Conservation (phyloP, 2,113 vertebrate genomes). For the Phocoena sinus region DNA sequence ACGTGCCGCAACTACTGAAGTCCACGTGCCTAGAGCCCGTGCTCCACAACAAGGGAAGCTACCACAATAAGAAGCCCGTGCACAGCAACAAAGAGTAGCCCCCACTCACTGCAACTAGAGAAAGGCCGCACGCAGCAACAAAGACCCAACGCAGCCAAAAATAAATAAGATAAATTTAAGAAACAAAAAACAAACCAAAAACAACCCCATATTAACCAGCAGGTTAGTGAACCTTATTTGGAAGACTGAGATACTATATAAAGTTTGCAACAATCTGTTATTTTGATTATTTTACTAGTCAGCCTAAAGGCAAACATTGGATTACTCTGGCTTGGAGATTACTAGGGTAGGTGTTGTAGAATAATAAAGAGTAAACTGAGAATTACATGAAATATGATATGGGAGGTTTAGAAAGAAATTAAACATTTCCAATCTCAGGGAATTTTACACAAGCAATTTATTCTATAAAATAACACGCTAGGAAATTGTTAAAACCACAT, state of each 20-base stretch:
- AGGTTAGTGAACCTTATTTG: neutral
- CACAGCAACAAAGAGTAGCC: no score
- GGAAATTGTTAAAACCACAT: neutral
- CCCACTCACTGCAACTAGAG: no score
- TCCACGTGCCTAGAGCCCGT: no score
- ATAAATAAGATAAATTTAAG: no score
- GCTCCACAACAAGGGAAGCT: no score
- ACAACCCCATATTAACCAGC: neutral
- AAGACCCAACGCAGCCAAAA: no score
- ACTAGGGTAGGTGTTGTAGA: neutral
- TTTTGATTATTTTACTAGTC: slow-evolving; percentile 24
- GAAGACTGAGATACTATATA: neutral
- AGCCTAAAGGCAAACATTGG: neutral
- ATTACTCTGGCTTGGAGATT: neutral
- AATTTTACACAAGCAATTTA: neutral
- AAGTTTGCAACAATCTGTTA: neutral
- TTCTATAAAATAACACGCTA: neutral
- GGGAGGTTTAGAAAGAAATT: neutral
- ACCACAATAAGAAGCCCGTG: no score
- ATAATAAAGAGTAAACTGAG: neutral
- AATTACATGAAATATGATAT: neutral
- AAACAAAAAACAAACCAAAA: no score
- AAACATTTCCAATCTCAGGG: neutral
- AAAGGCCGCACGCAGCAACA: no score
- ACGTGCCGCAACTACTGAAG: no score